Percentiles rank a stretch among this genome's conserved stretches.
phyloP scores from a whole-genome alignment of 2,113 vertebrate species.

The Lasiurus borealis region DNA sequence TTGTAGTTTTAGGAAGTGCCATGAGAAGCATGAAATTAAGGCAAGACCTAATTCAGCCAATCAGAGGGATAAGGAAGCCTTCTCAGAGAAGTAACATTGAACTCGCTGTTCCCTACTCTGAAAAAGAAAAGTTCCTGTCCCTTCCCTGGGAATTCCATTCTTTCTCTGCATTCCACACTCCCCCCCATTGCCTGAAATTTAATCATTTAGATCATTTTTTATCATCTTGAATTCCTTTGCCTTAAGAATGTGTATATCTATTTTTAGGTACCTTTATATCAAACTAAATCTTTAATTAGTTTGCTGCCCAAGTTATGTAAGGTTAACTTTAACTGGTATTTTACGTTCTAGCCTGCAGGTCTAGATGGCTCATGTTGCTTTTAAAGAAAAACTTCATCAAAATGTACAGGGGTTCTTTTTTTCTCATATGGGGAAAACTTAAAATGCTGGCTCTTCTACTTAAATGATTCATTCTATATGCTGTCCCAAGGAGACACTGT shows the following conservation, averaged over 20 bases:
- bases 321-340: neutral
- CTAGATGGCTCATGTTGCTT: neutral
- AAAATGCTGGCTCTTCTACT: neutral
- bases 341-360: neutral
- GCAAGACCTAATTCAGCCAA: too few species aligned
- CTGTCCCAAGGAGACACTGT: neutral
- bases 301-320: neutral
- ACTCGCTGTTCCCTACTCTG: neutral
- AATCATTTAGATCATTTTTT: slow-evolving; percentile 24
- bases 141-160: neutral
- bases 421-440: neutral
- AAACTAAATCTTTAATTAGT: slow-evolving; percentile 18
- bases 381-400: neutral
- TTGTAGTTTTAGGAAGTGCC: neutral
- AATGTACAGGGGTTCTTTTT: neutral
- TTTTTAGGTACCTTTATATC: slow-evolving; percentile 24
- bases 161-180: neutral
- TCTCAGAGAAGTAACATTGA: neutral
- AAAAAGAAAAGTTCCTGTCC: neutral
- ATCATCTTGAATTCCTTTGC: slow-evolving; percentile 38
- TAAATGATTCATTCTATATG: neutral
- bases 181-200: neutral
- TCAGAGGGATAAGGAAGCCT: neutral
- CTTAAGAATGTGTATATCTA: neutral
- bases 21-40: neutral